phyloP scores from a whole-genome alignment of 2,888 invertebrate species.

The Megaustenia siamemsis region DNA sequence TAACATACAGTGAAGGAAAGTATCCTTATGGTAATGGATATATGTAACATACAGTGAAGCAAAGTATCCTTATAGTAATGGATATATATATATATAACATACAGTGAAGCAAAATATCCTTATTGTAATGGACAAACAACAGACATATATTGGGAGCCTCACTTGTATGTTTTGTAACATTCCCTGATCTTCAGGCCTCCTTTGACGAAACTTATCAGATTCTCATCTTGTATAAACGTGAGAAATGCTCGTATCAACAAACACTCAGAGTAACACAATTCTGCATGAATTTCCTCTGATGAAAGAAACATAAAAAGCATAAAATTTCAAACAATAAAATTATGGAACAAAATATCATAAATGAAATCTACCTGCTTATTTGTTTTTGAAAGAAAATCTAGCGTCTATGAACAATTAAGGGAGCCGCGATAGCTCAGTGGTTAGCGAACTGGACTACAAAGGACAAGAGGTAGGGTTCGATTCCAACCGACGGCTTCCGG shows the following conservation, averaged over 20 bases:
- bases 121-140: not conserved
- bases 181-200: conserved; percentile 94
- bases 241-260: conserved; percentile 92
- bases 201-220: conserved; percentile 92
- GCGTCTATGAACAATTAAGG: too few relatives aligned
- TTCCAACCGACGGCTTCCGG: too few relatives aligned
- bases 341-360: not conserved
- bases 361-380: not conserved
- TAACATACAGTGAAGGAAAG: too few relatives aligned
- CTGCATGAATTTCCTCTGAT: conserved; percentile 91
- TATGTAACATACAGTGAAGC: too few relatives aligned
- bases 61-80: too few relatives aligned
- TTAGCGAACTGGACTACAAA: too few relatives aligned
- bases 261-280: conserved; percentile 95
- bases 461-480: too few relatives aligned
- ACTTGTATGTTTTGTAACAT: conserved; percentile 95
- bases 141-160: conserved; percentile 63
- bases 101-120: not conserved
- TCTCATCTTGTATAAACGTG: conserved; percentile 96
- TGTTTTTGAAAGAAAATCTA: not conserved
- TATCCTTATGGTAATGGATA: too few relatives aligned
- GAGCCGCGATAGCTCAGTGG: too few relatives aligned
- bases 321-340: not conserved
- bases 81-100: too few relatives aligned
- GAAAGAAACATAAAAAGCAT: conserved; percentile 57